A percentile compares a stretch with the other conserved stretches of the same genome.
phyloP scores from a whole-genome alignment of 2,888 invertebrate species.

The Bombylius major region DNA sequence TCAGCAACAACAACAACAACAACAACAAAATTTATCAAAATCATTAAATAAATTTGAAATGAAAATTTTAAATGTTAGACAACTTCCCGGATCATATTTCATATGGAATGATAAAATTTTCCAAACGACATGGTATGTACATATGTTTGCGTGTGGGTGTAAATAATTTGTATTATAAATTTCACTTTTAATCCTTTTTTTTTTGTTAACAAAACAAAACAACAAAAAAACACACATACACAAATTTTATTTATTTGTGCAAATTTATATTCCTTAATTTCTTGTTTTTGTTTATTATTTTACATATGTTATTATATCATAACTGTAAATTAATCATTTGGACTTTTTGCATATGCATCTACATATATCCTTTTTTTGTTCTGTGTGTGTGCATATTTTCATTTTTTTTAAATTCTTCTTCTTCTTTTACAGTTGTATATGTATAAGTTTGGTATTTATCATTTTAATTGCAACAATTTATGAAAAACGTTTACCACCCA shows the following conservation, averaged over 20 bases:
- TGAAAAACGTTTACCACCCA: conserved; percentile 39
- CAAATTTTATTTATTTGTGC: too few relatives aligned
- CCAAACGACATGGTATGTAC: conserved; percentile 48
- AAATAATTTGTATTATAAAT: neutral
- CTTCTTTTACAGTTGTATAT: conserved; percentile 4
- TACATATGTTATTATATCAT: too few relatives aligned
- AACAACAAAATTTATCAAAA: neutral
- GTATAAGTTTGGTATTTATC: conserved; percentile 14
- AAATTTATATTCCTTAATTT: too few relatives aligned
- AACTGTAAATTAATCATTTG: neutral
- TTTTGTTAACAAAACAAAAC: too few relatives aligned
- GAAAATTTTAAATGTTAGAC: conserved; percentile 46
- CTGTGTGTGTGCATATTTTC: too few relatives aligned
- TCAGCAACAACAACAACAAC: too few relatives aligned
- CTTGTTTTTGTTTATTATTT: too few relatives aligned
- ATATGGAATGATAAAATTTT: conserved; percentile 51
- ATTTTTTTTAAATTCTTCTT: too few relatives aligned
- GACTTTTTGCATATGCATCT: neutral
- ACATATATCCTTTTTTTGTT: too few relatives aligned
- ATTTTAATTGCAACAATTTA: conserved; percentile 51
- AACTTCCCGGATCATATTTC: conserved; percentile 56
- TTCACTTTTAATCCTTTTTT: too few relatives aligned
- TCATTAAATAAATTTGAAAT: conserved; percentile 13
- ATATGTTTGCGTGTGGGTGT: neutral
- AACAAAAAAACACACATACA: too few relatives aligned